phyloP scores from a whole-genome alignment of 1,140 invertebrate genomes.

The Pteromalus puparum region DNA sequence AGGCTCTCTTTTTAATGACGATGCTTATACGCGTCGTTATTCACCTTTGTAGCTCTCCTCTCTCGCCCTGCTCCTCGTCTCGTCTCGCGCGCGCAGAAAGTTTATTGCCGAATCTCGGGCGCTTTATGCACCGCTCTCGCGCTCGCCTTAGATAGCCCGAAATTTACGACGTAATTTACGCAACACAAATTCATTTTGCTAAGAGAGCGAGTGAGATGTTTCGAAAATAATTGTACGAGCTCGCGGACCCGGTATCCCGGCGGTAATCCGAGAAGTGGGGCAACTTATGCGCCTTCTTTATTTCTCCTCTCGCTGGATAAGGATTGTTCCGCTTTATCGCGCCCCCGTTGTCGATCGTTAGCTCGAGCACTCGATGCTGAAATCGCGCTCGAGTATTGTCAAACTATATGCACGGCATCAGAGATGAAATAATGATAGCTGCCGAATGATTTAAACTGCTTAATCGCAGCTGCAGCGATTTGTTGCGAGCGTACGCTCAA shows the following conservation, averaged over 20 bases:
- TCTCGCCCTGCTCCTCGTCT: background rate
- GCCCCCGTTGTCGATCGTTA: too few species aligned
- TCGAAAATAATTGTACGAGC: slow-evolving; percentile 49
- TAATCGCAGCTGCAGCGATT: slow-evolving; percentile 40
- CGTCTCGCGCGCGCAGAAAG: slow-evolving; percentile 24
- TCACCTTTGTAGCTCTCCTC: slow-evolving; percentile 43
- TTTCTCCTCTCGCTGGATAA: too few species aligned
- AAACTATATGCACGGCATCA: background rate
- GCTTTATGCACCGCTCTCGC: slow-evolving; percentile 24
- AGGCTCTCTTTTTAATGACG: slow-evolving; percentile 46
- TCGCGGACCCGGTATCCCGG: background rate
- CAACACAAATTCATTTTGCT: slow-evolving; percentile 49
- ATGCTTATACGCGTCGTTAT: slow-evolving; percentile 52
- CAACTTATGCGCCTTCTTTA: too few species aligned
- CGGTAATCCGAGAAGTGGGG: background rate
- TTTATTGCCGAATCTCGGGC: slow-evolving; percentile 46
- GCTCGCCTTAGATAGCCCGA: slow-evolving; percentile 39
- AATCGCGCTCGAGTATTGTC: too few species aligned
- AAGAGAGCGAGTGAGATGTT: slow-evolving; percentile 42
- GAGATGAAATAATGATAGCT: background rate
- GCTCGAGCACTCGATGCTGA: too few species aligned
- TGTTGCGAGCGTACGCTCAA: slow-evolving; percentile 25
- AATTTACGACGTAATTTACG: slow-evolving; percentile 52
- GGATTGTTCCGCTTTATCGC: too few species aligned
- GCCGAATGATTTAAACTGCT: slow-evolving; percentile 39